A percentile compares a stretch with the other conserved stretches of the same genome.
Conservation (phyloP, 2,888 invertebrate species). For the Neocrepidodera transversa region DNA sequence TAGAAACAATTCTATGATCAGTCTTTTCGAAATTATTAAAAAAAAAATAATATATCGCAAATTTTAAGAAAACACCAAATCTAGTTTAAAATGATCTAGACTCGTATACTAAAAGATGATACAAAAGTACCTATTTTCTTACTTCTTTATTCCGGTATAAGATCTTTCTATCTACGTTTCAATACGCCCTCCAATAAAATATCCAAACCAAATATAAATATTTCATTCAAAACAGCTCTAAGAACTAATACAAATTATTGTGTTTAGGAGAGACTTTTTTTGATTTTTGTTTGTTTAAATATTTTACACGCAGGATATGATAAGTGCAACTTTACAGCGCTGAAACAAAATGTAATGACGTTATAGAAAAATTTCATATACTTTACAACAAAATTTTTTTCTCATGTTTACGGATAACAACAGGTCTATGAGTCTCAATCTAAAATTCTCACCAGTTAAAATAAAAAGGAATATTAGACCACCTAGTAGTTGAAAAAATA, state of each 20-base stretch:
- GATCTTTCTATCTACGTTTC: slow-evolving; percentile 43
- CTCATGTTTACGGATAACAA: no score
- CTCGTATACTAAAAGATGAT: slow-evolving; percentile 53
- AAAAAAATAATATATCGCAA: slow-evolving; percentile 40
- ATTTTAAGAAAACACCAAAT: slow-evolving; percentile 47
- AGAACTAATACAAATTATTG: slow-evolving; percentile 4
- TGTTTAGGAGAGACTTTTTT: background rate
- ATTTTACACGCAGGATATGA: background rate
- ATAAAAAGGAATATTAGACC: no score
- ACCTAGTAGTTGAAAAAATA: no score
- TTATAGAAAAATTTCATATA: no score
- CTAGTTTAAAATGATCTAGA: slow-evolving; percentile 42
- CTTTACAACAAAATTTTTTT: no score
- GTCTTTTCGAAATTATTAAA: slow-evolving; percentile 48
- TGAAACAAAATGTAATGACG: no score
- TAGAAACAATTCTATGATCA: slow-evolving; percentile 43
- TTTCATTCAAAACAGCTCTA: background rate
- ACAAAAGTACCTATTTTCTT: slow-evolving; percentile 48
- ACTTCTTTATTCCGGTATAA: slow-evolving; percentile 45
- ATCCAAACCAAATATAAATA: background rate
- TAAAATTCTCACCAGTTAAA: no score
- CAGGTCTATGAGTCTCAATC: no score
- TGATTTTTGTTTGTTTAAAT: slow-evolving; percentile 7
- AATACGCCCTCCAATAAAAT: slow-evolving; percentile 10
- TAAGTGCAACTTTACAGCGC: slow-evolving; percentile 3